A percentile compares a stretch with the other conserved stretches of the same genome.
These are phyloP conservation scores for Aporophyla nigra DNA, from an alignment of 2,888 invertebrate species.

Conservation along the genomic window DNA sequence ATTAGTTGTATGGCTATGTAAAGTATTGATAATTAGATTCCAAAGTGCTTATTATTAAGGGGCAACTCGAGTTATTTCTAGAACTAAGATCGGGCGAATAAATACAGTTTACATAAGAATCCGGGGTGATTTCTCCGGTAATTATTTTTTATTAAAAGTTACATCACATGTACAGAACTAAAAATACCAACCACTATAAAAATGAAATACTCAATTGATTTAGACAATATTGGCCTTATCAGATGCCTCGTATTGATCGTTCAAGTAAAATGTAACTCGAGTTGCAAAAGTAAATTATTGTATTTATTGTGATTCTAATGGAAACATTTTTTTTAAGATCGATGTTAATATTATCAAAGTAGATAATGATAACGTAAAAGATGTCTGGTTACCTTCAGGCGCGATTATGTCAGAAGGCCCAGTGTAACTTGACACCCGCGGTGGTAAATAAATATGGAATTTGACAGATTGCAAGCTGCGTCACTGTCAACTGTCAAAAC, in stretches of 20 bases:
- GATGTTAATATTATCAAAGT: slow-evolving; percentile 80
- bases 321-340: slow-evolving; percentile 75
- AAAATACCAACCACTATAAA: not conserved
- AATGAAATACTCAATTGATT: slow-evolving; percentile 20
- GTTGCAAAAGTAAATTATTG: slow-evolving; percentile 67
- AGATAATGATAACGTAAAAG: slow-evolving; percentile 68
- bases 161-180: slow-evolving; percentile 6
- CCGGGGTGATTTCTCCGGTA: not conserved
- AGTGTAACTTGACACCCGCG: not conserved
- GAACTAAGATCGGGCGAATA: not conserved
- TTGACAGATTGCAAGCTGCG: slow-evolving; percentile 9
- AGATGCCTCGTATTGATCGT: not conserved
- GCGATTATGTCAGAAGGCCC: slow-evolving; percentile 12
- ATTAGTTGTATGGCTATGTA: slow-evolving; percentile 80
- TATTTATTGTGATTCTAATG: slow-evolving; percentile 80
- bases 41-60: slow-evolving; percentile 82
- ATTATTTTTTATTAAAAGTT: not conserved
- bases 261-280: slow-evolving; percentile 41
- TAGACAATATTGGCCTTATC: slow-evolving; percentile 17
- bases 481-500: slow-evolving; percentile 19
- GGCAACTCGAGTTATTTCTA: slow-evolving; percentile 41
- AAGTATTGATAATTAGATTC: slow-evolving; percentile 84
- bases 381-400: slow-evolving; percentile 60
- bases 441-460: not conserved
- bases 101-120: not conserved